Conservation (phyloP, 2,888 invertebrate species). For the Heliconius ethilla region DNA sequence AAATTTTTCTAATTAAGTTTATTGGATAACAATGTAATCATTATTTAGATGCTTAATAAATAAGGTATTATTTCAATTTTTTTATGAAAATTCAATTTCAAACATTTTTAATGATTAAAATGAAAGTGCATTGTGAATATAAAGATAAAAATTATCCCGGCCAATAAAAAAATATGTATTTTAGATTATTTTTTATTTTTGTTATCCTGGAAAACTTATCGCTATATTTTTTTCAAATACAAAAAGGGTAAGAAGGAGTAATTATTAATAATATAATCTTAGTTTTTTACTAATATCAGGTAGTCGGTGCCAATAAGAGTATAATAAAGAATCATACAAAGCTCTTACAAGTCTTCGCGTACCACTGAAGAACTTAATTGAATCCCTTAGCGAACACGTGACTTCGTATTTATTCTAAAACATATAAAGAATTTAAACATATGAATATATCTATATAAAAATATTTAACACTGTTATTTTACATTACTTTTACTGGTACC, state of each 20-base stretch:
- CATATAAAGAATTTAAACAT: conserved; percentile 17
- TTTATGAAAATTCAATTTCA: too few relatives aligned
- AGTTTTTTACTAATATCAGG: not conserved
- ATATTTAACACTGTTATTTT: not conserved
- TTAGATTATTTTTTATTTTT: too few relatives aligned
- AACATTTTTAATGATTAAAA: not conserved
- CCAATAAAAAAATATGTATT: not conserved
- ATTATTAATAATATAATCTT: too few relatives aligned
- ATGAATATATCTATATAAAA: not conserved
- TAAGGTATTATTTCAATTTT: too few relatives aligned
- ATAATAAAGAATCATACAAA: conserved; percentile 23
- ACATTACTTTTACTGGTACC: not conserved
- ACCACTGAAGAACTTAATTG: conserved; percentile 37
- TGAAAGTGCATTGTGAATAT: not conserved
- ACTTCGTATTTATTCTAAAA: conserved; percentile 29
- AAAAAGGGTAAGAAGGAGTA: not conserved
- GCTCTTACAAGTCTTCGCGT: conserved; percentile 28
- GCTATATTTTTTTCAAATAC: not conserved
- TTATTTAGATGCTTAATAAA: too few relatives aligned
- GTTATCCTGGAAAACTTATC: not conserved
- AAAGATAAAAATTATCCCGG: not conserved
- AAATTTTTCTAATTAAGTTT: not conserved
- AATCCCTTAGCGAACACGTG: conserved; percentile 33
- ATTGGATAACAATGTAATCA: too few relatives aligned
- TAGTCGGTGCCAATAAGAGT: not conserved